Evolutionary conservation across 1,140 invertebrate genomes (phyloP).

Genomic region (Papilio aristodemus): DNA sequence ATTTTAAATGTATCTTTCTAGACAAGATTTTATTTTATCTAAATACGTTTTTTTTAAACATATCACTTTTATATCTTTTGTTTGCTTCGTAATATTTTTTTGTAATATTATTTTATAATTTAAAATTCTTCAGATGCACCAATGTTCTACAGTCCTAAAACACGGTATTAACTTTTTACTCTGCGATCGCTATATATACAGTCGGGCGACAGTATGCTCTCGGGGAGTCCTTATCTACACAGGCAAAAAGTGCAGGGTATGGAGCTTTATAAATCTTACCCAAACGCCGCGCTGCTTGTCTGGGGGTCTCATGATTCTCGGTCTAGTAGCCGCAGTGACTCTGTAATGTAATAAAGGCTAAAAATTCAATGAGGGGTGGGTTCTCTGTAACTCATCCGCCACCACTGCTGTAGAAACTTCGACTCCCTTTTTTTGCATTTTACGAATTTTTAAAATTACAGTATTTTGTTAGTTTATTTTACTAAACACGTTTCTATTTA

Average conservation of each 20-base stretch:
- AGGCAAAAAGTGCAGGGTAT: slow-evolving; percentile 8
- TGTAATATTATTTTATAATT: no score
- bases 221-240: slow-evolving; percentile 9
- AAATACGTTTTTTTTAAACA: no score
- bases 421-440: background rate
- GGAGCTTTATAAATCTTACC: slow-evolving; percentile 6
- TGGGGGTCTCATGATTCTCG: background rate
- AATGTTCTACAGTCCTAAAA: background rate
- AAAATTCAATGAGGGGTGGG: no score
- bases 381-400: background rate
- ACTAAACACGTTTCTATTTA: no score
- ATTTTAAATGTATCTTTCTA: no score
- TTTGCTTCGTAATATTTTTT: no score
- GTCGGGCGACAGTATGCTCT: background rate
- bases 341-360: no score
- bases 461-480: no score
- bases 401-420: slow-evolving; percentile 15
- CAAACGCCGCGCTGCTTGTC: background rate
- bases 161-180: background rate
- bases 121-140: no score
- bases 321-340: no score
- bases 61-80: no score
- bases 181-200: background rate
- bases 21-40: no score
- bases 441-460: background rate